phyloP scores from a whole-genome alignment of 2,113 vertebrate genomes.

The Fregata magnificens region DNA sequence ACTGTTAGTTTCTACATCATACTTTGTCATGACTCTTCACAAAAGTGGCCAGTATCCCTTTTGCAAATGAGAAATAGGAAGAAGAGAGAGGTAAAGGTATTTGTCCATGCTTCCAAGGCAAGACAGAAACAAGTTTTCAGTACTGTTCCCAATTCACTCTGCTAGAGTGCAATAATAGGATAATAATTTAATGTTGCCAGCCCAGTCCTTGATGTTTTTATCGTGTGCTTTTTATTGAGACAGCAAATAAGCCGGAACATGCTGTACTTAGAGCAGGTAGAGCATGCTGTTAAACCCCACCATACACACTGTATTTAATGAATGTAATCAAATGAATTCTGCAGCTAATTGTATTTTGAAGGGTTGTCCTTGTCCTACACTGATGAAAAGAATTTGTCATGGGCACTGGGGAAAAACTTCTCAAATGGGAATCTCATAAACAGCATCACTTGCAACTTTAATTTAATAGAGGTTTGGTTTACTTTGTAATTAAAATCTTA shows the following conservation, averaged over 20 bases:
- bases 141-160: background rate
- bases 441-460: constrained; percentile 42
- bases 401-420: constrained; percentile 29
- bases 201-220: constrained; percentile 30
- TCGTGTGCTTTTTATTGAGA: constrained; percentile 35
- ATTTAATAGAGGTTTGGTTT: constrained; percentile 55
- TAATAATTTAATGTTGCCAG: constrained; percentile 47
- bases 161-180: background rate
- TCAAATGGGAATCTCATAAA: constrained; percentile 53
- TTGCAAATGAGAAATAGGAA: background rate
- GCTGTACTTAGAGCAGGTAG: constrained; percentile 42
- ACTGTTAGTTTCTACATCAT: background rate
- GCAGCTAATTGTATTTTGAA: constrained; percentile 60
- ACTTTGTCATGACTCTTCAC: background rate
- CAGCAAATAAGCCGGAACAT: constrained; percentile 57
- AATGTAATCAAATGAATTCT: constrained; percentile 58
- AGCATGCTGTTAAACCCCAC: constrained; percentile 30
- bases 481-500: constrained; percentile 58
- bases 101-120: background rate
- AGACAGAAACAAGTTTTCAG: background rate
- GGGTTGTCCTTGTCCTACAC: constrained; percentile 44
- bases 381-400: constrained; percentile 60
- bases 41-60: background rate
- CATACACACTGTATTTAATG: constrained; percentile 45
- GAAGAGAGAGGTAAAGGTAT: background rate